Evolutionary conservation across 2,888 invertebrate species (phyloP), one percentile per base, ranked within the genome.

Genomic region (Pristionchus japonicus): DNA sequence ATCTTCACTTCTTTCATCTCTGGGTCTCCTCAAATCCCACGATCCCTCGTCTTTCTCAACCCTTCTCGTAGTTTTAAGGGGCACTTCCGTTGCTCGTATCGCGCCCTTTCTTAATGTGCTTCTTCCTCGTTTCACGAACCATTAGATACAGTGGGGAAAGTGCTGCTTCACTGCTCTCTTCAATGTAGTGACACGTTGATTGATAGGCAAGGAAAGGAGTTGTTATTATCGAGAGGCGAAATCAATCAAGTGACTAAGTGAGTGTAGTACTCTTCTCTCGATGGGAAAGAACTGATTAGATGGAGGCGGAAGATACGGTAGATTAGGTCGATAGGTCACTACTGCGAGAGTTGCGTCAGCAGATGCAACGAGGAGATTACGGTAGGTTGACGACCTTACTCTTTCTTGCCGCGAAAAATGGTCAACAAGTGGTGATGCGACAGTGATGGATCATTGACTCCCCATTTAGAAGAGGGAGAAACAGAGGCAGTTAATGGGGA

Each of bases 271-370:
- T 64, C 27, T 7, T 64, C 31, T 2, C 6, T 4, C 31, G 64
- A 67, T 67, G 64, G 64, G 64, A 67, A 43, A 67, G 64, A 67
- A 67, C 31, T 67, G 64, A 67, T 67, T 67, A 67, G 64, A 67
- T 67, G 64, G 34, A 15, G 64, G 64, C 27, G 31, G 31, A 13
- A 67, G 31, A 67, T 67, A 67, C 34, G 17, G 64, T 67, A 67
- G 31, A 34, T 67, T 67, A 67, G 34, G 31, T 67, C 64, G 64
- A 67, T 20, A 67, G 64, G 64, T 67, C 64, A 67, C 34, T 13
- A 67, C 31, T 67, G 31, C 64, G 15, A n/a, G 27, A 31, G 31
- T 67, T 67, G 17, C 64, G 64, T 67, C 31, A 67, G 64, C 64
- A 67, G 64, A 67, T 67, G 64, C 34, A 27, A 15, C 0, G 27